Conservation (phyloP, 2,888 invertebrate genomes). For the Cephus runcator region DNA sequence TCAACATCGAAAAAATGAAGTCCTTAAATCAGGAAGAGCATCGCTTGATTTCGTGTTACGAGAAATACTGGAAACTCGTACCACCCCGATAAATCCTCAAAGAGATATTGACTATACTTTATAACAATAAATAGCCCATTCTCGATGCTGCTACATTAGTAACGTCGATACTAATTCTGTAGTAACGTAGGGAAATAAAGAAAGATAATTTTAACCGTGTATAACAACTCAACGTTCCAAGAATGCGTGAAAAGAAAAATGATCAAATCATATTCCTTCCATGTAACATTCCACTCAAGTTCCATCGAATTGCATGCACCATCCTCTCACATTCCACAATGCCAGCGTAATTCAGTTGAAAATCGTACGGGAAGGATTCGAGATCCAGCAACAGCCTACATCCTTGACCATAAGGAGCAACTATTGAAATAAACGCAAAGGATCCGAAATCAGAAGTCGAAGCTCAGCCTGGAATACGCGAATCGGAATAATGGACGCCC, state of each 20-base stretch:
- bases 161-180: constrained; percentile 23
- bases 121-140: not conserved
- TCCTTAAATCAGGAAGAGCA: not conserved
- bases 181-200: constrained; percentile 20
- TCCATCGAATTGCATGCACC: not conserved
- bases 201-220: constrained; percentile 21
- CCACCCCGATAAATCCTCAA: not conserved
- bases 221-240: not conserved
- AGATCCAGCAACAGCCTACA: not conserved
- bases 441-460: not conserved
- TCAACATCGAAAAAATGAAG: not conserved
- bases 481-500: not conserved
- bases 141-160: constrained; percentile 36
- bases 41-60: not conserved
- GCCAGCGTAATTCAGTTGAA: not conserved
- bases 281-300: constrained; percentile 1
- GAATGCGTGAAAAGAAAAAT: not conserved
- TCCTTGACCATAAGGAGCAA: not conserved
- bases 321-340: not conserved
- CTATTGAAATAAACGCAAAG: not conserved
- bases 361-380: not conserved
- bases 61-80: not conserved
- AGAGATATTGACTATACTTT: not conserved
- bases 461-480: not conserved
- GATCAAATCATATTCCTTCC: not conserved